Base-by-base conservation (phyloP, 2,797 vertebrate species). In the Oreortyx pictus region DNA sequence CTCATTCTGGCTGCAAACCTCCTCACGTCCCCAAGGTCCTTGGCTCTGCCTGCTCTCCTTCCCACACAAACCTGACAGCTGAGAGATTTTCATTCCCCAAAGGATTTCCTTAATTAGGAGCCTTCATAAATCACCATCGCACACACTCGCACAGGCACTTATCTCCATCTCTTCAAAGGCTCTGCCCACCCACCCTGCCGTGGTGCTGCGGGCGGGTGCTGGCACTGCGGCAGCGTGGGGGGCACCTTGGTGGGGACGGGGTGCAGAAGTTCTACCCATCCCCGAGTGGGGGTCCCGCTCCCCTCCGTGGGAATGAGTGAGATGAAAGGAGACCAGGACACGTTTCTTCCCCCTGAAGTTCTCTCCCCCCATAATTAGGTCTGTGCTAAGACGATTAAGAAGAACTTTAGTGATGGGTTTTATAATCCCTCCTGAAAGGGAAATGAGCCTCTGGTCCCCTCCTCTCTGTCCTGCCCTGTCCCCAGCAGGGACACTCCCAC, bases 61-160 rank as follows among this genome's bases (percentile, higher is more conserved):
- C 90, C 80, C 76, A 59, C 83, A n/a, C 81, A 86, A 41, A 60
- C 75, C 89, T 23, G 17, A 22, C 67, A 75, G 83, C 52, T 0
- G 1, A 61, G 82, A 59, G 59, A 83, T 70, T 90, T 65, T 50
- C 66, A 9, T 15, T 83, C 66, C 89, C 91, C 25, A 10, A 73
- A 75, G 92, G 85, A 89, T 72, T 91, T 89, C 31, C 70, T 83
- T 93, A 89, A 92, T 91, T 83, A 89, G 87, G 82, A 93, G 71
- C 9, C 47, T 60, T 39, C 52, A 72, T 2, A 49, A 9, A 16
- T 2, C 6, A 20, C 50, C 44, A 15, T 31, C 0, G 11, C 6
- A 1, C 27, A 0, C 89, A n/a, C 83, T 6, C 29, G 1, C 41
- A 19, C 87, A 39, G 83, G 82, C 89, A 13, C 92, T 68, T 89